Conservation (phyloP, 2,888 invertebrate species). For the Agonopterix alstromeriana region DNA sequence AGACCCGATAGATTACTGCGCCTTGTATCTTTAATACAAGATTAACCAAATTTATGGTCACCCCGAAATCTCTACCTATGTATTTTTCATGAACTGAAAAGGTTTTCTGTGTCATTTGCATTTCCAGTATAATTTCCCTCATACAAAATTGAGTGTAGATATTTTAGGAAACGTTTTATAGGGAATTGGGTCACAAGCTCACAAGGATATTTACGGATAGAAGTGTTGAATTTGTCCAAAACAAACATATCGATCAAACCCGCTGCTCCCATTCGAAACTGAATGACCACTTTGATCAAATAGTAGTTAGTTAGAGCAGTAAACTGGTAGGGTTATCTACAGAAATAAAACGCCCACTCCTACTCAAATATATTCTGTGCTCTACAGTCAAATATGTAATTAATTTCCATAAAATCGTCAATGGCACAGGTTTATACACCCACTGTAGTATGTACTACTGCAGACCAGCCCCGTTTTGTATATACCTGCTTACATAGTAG, state of each 20-base stretch:
- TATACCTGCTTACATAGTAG: not conserved
- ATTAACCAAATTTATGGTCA: slow-evolving; percentile 9
- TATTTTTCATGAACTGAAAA: slow-evolving; percentile 17
- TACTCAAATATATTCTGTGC: no score
- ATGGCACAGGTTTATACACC: slow-evolving; percentile 10
- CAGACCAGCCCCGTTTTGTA: slow-evolving; percentile 9
- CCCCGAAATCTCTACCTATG: slow-evolving; percentile 11
- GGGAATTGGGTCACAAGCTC: slow-evolving; percentile 5
- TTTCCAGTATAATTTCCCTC: slow-evolving; percentile 6
- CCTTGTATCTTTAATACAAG: slow-evolving; percentile 21
- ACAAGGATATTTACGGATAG: slow-evolving; percentile 1
- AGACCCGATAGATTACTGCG: slow-evolving; percentile 13
- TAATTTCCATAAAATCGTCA: slow-evolving; percentile 8
- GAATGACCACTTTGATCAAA: not conserved
- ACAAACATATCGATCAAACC: no score
- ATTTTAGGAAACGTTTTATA: slow-evolving; percentile 5
- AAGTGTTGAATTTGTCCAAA: no score
- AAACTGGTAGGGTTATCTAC: no score
- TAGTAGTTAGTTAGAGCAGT: not conserved
- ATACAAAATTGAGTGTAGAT: slow-evolving; percentile 1
- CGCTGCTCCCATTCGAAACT: no score
- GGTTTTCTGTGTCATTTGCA: slow-evolving; percentile 10
- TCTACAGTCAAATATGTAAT: not conserved
- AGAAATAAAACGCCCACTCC: no score
- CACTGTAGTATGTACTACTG: slow-evolving; percentile 3